Evolutionary conservation across 2,888 invertebrate genomes (phyloP).

Genomic region (Vesta saturnalis): DNA sequence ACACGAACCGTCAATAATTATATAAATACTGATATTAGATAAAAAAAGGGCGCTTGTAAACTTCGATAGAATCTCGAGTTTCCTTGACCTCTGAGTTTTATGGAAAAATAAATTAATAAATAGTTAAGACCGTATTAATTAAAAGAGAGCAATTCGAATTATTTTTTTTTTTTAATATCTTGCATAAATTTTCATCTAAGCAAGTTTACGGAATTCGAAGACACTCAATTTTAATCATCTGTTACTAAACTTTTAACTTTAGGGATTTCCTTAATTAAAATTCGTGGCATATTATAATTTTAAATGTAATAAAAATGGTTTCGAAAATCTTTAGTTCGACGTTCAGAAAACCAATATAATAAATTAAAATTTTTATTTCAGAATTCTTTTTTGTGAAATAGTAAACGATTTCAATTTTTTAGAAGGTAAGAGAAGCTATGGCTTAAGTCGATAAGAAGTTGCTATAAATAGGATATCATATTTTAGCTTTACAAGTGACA

Average conservation of each 20-base stretch:
- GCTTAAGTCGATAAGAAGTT: conserved; percentile 32
- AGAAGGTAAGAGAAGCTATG: conserved; percentile 24
- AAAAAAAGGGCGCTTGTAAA: not conserved
- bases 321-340: not conserved
- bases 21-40: not conserved
- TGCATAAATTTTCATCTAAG: not conserved
- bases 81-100: not conserved
- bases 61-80: not conserved
- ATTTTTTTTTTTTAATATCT: not conserved
- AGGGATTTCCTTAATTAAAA: not conserved
- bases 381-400: not conserved
- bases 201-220: conserved; percentile 1
- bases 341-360: not conserved
- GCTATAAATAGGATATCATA: conserved; percentile 40
- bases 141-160: not conserved
- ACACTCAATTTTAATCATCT: conserved; percentile 1
- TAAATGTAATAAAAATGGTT: conserved; percentile 1
- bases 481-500: conserved; percentile 44
- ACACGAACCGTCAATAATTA: not conserved
- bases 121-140: not conserved
- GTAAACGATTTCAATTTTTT: conserved; percentile 15
- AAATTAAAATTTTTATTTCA: not conserved
- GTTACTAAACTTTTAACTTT: not conserved
- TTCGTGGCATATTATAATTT: not conserved
- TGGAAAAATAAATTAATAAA: not conserved